Conservation (phyloP, 2,113 vertebrate species). For the Panurus biarmicus region DNA sequence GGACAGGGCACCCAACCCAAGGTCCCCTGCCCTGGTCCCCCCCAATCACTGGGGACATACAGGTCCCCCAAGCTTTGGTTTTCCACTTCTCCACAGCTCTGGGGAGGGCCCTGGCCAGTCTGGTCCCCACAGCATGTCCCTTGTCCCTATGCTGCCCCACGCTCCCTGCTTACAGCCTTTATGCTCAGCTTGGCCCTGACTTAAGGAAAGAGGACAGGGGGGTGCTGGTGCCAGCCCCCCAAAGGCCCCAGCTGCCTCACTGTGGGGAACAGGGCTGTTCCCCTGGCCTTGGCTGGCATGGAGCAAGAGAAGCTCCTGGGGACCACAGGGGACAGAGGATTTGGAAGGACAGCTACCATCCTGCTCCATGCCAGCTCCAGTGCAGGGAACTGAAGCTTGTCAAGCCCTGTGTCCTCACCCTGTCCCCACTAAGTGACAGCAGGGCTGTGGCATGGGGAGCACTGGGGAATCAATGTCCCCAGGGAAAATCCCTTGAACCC, state of each 20-base stretch:
- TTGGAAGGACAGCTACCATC: neutral
- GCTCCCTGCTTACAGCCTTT: neutral
- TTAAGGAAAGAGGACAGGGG: neutral
- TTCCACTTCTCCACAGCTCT: neutral
- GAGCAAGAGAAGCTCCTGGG: neutral
- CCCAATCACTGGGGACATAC: neutral
- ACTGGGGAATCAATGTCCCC: neutral
- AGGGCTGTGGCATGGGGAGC: neutral
- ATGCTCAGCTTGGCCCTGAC: neutral
- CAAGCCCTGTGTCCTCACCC: neutral
- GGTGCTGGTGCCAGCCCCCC: neutral
- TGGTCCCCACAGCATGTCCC: accelerated
- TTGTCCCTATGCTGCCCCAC: neutral
- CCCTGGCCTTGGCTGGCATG: neutral
- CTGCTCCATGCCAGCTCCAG: neutral
- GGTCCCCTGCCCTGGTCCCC: neutral
- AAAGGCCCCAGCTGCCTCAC: neutral
- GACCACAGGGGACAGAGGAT: neutral
- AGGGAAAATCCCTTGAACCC: neutral
- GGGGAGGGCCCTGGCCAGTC: neutral
- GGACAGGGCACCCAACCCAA: neutral
- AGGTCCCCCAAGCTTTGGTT: neutral
- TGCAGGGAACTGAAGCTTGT: neutral
- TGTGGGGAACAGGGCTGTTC: neutral
- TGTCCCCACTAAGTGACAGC: accelerated